These are phyloP conservation scores for Drosophila testacea DNA, from an alignment of 2,888 invertebrate species.

Conservation along the genomic window DNA sequence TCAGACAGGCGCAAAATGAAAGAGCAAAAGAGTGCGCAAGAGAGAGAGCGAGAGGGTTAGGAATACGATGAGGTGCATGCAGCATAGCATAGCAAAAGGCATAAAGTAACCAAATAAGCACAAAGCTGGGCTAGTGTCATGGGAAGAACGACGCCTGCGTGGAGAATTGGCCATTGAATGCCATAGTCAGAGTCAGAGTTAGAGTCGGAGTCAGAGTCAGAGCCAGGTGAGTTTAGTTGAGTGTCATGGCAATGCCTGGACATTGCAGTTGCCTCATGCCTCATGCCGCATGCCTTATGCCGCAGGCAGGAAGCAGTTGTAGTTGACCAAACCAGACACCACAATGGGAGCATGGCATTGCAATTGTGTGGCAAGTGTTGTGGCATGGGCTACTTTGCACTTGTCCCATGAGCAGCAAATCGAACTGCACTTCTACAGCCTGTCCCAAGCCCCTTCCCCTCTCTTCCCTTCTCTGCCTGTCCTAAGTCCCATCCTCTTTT, in stretches of 20 bases:
- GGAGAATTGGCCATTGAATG: constrained; percentile 74
- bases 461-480: not conserved
- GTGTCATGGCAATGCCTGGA: constrained; percentile 62
- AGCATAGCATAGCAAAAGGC: constrained; percentile 54
- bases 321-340: constrained; percentile 74
- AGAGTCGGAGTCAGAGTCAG: not conserved
- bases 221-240: constrained; percentile 61
- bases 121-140: constrained; percentile 67
- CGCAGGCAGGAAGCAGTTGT: constrained; percentile 63
- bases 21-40: constrained; percentile 4
- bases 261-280: too few species aligned
- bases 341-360: constrained; percentile 65
- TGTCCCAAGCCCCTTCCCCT: not conserved
- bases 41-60: not conserved
- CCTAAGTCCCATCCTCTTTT: not conserved
- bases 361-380: constrained; percentile 50
- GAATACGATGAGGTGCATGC: constrained; percentile 9
- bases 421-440: constrained; percentile 24
- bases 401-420: constrained; percentile 58
- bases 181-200: constrained; percentile 28
- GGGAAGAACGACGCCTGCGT: constrained; percentile 73
- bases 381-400: constrained; percentile 71
- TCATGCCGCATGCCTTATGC: constrained; percentile 26
- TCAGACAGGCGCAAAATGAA: constrained; percentile 55
- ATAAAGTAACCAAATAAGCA: constrained; percentile 79